These are phyloP conservation scores for Eristalis intricaria DNA, from an alignment of 2,888 invertebrate genomes.

Conservation along the genomic window DNA sequence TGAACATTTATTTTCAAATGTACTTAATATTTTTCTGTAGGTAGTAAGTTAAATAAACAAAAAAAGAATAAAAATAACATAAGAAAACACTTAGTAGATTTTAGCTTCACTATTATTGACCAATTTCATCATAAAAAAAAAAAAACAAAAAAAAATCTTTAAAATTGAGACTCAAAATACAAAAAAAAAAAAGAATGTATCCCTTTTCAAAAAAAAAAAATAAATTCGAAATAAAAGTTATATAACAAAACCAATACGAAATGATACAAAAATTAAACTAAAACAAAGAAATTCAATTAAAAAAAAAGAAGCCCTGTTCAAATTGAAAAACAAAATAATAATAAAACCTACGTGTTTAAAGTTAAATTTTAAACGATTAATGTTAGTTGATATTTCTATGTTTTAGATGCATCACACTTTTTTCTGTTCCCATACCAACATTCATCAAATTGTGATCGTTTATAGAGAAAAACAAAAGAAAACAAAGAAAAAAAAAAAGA, in stretches of 20 bases:
- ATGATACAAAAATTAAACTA: slow-evolving; percentile 21
- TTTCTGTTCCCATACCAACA: slow-evolving; percentile 64
- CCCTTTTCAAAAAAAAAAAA: slow-evolving; percentile 60
- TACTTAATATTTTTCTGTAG: slow-evolving; percentile 68
- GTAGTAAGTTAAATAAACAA: slow-evolving; percentile 39
- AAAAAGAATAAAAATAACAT: slow-evolving; percentile 46
- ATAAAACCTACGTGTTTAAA: slow-evolving; percentile 67
- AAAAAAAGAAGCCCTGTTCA: slow-evolving; percentile 55
- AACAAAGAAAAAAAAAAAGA: not conserved
- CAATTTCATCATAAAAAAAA: slow-evolving; percentile 70
- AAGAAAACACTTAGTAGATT: slow-evolving; percentile 67
- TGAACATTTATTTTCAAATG: slow-evolving; percentile 65
- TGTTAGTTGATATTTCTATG: slow-evolving; percentile 67
- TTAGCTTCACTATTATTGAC: slow-evolving; percentile 72
- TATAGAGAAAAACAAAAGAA: slow-evolving; percentile 17
- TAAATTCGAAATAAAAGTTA: too few relatives aligned
- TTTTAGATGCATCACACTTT: slow-evolving; percentile 65
- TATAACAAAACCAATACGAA: not conserved
- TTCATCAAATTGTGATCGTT: slow-evolving; percentile 65
- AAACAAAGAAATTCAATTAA: slow-evolving; percentile 26
- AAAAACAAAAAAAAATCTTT: slow-evolving; percentile 30
- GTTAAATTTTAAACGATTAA: slow-evolving; percentile 68
- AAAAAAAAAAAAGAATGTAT: slow-evolving; percentile 46
- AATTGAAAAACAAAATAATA: slow-evolving; percentile 50
- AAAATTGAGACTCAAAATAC: slow-evolving; percentile 50